Conservation (phyloP, 2,888 invertebrate species). For the Pseudococcus viburni region DNA sequence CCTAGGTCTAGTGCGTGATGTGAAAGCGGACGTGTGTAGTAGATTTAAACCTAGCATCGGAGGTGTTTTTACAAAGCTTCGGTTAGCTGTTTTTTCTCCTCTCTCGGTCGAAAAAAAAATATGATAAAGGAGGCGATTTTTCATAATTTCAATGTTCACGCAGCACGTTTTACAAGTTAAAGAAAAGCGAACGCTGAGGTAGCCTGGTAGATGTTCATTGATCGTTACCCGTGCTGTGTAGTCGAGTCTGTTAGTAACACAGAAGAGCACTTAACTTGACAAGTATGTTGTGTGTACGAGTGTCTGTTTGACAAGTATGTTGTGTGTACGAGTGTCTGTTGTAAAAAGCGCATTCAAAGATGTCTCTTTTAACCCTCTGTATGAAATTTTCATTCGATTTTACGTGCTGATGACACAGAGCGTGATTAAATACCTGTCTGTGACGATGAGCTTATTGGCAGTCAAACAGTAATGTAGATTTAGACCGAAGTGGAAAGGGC, state of each 20-base stretch:
- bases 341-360: background rate
- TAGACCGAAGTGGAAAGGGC: too few relatives aligned
- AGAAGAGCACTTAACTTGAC: conserved; percentile 31
- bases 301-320: conserved; percentile 17
- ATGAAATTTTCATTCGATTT: background rate
- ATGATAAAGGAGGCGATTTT: background rate
- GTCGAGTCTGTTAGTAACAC: background rate
- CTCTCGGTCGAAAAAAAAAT: background rate
- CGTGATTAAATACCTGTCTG: background rate
- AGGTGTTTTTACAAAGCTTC: background rate
- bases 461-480: too few relatives aligned
- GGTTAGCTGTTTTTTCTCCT: background rate
- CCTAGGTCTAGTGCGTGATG: background rate
- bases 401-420: background rate
- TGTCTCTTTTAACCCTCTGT: background rate
- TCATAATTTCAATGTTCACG: background rate
- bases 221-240: background rate
- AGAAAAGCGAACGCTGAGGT: background rate
- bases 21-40: background rate
- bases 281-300: background rate
- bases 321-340: background rate
- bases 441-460: too few relatives aligned
- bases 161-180: background rate
- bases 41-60: background rate
- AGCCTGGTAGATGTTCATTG: background rate